Conservation (phyloP, 2,888 invertebrate species). For the Ormyrus labotus region DNA sequence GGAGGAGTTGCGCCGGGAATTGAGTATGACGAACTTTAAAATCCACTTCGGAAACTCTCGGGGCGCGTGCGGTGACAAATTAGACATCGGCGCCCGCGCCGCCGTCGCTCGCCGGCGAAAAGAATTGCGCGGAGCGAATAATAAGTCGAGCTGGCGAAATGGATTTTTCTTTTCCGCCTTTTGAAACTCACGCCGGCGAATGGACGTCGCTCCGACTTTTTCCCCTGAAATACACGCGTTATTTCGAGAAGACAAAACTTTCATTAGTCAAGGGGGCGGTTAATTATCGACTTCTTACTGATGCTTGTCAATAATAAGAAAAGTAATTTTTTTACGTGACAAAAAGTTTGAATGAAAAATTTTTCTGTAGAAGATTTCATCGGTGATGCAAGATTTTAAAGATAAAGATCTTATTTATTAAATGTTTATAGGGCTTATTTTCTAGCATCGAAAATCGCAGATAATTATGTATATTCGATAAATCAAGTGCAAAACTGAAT, state of each 20-base stretch:
- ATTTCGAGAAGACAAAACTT: neutral
- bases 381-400: no score
- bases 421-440: no score
- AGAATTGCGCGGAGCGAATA: constrained; percentile 31
- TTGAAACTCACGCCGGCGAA: constrained; percentile 24
- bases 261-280: neutral
- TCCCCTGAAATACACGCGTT: neutral
- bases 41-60: constrained; percentile 54
- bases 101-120: constrained; percentile 16
- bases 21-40: constrained; percentile 62
- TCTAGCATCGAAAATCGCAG: no score
- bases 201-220: neutral
- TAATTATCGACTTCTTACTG: neutral
- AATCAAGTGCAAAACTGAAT: no score
- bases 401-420: no score
- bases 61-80: constrained; percentile 52
- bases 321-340: no score
- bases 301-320: no score
- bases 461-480: no score
- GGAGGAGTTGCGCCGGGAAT: constrained; percentile 36
- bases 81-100: constrained; percentile 45
- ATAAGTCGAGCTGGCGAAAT: constrained; percentile 13
- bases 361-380: no score
- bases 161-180: constrained; percentile 34
- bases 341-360: no score